phyloP scores from a whole-genome alignment of 2,113 vertebrate genomes.

The Hippocampus comes region DNA sequence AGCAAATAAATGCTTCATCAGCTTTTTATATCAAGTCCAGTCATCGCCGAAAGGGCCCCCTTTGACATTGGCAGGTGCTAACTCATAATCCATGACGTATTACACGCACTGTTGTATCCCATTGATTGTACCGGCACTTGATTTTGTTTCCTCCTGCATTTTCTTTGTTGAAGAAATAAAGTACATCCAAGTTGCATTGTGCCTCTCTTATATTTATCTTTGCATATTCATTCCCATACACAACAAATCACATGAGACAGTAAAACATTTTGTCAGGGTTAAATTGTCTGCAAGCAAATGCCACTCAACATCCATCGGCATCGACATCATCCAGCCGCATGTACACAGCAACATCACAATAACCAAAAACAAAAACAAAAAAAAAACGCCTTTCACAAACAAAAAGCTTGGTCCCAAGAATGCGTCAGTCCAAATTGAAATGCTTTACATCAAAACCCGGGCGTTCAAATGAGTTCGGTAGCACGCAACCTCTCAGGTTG shows the following conservation, averaged over 20 bases:
- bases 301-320: slow-evolving; percentile 11
- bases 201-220: slow-evolving; percentile 43
- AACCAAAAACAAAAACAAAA: neutral
- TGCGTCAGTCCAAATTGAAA: slow-evolving; percentile 3
- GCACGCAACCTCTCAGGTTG: neutral
- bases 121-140: slow-evolving; percentile 27
- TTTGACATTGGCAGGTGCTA: slow-evolving; percentile 23
- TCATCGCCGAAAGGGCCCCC: slow-evolving; percentile 34
- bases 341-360: slow-evolving; percentile 36
- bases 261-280: slow-evolving; percentile 14
- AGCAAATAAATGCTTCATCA: neutral
- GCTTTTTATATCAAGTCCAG: slow-evolving; percentile 23
- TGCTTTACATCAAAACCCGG: slow-evolving; percentile 12
- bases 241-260: slow-evolving; percentile 46
- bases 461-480: neutral
- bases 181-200: slow-evolving; percentile 5
- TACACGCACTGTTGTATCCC: slow-evolving; percentile 36
- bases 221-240: slow-evolving; percentile 55
- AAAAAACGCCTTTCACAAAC: slow-evolving; percentile 31
- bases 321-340: slow-evolving; percentile 16
- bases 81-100: slow-evolving; percentile 17
- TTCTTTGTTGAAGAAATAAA: slow-evolving; percentile 7
- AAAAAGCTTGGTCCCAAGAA: slow-evolving; percentile 33
- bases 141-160: slow-evolving; percentile 9
- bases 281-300: neutral